Percentiles rank a stretch among this genome's conserved stretches.
Evolutionary conservation across 2,113 vertebrate genomes (phyloP).

Genomic region (Paedocypris sp.): DNA sequence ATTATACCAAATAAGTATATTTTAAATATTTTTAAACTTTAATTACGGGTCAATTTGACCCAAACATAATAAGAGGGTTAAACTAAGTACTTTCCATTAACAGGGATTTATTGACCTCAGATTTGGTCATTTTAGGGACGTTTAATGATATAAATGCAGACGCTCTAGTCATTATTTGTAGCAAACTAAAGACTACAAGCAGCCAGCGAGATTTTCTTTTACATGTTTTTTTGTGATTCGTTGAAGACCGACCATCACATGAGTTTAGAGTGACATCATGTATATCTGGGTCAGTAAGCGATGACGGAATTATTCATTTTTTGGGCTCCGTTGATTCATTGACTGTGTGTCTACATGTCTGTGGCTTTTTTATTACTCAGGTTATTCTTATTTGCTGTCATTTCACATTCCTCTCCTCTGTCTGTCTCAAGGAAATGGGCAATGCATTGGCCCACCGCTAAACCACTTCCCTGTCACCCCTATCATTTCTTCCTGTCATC

Average conservation of each 20-base stretch:
- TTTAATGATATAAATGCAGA: no score
- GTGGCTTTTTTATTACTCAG: conserved; percentile 28
- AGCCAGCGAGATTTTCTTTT: no score
- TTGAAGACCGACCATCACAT: background rate
- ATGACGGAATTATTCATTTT: background rate
- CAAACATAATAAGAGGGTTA: no score
- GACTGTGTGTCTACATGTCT: conserved; percentile 5
- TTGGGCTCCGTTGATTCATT: no score
- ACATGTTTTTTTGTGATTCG: background rate
- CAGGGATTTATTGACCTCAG: no score
- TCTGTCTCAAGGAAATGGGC: conserved; percentile 14
- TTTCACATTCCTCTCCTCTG: conserved; percentile 27
- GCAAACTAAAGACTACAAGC: no score
- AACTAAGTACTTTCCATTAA: no score
- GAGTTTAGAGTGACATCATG: background rate
- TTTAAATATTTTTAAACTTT: no score
- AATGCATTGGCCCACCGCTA: background rate
- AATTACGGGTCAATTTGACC: no score
- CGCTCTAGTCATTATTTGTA: no score
- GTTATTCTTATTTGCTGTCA: conserved; percentile 30
- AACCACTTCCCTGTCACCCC: conserved; percentile 11
- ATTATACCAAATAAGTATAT: no score
- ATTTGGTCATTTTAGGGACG: no score
- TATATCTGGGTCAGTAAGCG: background rate
- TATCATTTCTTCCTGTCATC: background rate